phyloP scores from a whole-genome alignment of 2,113 vertebrate genomes.

The Polypterus senegalus region DNA sequence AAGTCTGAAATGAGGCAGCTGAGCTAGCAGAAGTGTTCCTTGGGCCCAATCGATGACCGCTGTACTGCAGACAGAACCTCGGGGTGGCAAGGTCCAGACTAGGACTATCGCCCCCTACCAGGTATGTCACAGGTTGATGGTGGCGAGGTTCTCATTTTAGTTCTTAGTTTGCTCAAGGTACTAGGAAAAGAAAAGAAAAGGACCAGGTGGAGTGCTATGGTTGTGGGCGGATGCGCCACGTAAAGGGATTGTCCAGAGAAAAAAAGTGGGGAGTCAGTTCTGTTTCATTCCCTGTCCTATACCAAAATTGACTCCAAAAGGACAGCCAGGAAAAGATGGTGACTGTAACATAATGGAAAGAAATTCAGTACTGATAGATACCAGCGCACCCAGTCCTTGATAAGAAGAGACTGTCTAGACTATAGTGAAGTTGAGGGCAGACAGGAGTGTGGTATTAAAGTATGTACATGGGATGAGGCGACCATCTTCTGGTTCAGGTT shows the following conservation, averaged over 20 bases:
- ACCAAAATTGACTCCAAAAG: neutral
- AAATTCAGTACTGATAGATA: neutral
- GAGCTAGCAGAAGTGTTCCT: slow-evolving; percentile 8
- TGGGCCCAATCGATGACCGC: neutral
- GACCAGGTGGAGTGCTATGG: neutral
- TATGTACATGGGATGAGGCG: neutral
- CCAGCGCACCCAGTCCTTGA: neutral
- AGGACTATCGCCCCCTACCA: neutral
- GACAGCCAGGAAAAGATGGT: neutral
- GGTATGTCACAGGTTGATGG: neutral
- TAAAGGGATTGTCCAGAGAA: neutral
- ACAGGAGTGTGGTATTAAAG: neutral
- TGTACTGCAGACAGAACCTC: neutral
- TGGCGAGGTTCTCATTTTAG: neutral
- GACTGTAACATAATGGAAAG: neutral
- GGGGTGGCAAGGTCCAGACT: neutral
- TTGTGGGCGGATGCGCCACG: neutral
- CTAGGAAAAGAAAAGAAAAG: neutral
- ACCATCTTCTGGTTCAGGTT: neutral
- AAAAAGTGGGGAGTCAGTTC: neutral
- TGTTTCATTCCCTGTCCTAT: neutral
- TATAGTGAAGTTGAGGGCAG: neutral
- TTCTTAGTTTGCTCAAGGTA: neutral
- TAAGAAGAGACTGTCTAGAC: neutral
- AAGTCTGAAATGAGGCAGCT: slow-evolving; percentile 8